Evolutionary conservation across 2,113 vertebrate species (phyloP), one percentile per base, ranked within the genome.

Genomic region (Antechinus stuartii): DNA sequence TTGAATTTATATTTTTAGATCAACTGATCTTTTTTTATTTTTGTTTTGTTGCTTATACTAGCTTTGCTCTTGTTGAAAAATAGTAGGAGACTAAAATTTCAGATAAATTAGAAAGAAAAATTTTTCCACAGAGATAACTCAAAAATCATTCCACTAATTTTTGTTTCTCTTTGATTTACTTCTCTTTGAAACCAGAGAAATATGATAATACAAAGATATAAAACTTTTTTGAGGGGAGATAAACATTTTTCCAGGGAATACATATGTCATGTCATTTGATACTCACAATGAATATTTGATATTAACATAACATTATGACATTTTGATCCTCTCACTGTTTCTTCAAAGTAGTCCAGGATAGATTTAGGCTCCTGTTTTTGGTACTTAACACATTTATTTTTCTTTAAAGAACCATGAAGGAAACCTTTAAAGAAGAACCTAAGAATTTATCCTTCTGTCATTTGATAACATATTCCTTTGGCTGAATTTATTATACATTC

Each of bases 401-500:
- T 84, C 68, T 42, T 42, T 84, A 84, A 8, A 84, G 68, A 42
- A 84, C 2, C 68, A 84, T 84, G 68, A 42, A 84, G n/a, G n/a
- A 23, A 84, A 84, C 6, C 68, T 84, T 84, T 84, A 84, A 42
- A 84, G 35, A 19, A 84, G n/a, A 84, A 23, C 16, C 35, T 42
- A 84, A 42, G 19, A 94, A 56, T 9, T 76, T 50, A 0, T n/a
- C 42, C 7, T 53, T 89, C 92, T 76, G 93, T 76, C 55, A 95
- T 93, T 95, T 0, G 26, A 96, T 97, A 92, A 0, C 84, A 50
- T 55, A 54, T 27, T 96, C 68, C 8, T 8, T 89, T 94, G 95
- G 26, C 47, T 94, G 91, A 95, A 95, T 96, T 96, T 91, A n/a
- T 54, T 93, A 91, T 91, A 95, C 61, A 94, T 94, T 96, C 92